These are phyloP conservation scores for Brotula barbata DNA, from an alignment of 2,797 vertebrate genomes.

Conservation along the genomic window DNA sequence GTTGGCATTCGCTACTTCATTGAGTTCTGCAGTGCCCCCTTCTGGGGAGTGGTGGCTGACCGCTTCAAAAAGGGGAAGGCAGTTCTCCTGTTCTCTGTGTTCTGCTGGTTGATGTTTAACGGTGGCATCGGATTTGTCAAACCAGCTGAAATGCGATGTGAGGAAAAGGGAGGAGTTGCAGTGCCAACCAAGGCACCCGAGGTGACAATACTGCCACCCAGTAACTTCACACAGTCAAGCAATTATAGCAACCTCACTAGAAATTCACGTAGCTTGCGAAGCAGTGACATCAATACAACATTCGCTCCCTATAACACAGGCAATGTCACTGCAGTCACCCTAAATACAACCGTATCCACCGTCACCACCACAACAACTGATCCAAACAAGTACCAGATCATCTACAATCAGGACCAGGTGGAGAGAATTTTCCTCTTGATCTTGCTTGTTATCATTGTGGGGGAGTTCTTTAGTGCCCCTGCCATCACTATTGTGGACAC, in stretches of 20 bases:
- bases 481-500: constrained; percentile 98
- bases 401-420: constrained; percentile 85
- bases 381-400: constrained; percentile 68
- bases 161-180: constrained; percentile 56
- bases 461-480: constrained; percentile 97
- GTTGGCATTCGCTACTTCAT: constrained; percentile 98
- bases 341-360: constrained; percentile 16
- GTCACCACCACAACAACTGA: constrained; percentile 31
- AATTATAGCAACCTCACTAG: constrained; percentile 42
- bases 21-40: constrained; percentile 98
- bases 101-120: constrained; percentile 97
- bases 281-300: constrained; percentile 17
- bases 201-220: not conserved
- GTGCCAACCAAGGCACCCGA: not conserved
- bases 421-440: constrained; percentile 93
- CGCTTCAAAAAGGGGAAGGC: constrained; percentile 92
- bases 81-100: constrained; percentile 91
- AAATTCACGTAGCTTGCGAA: constrained; percentile 38
- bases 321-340: not conserved
- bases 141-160: constrained; percentile 87
- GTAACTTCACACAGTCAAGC: constrained; percentile 68
- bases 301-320: not conserved
- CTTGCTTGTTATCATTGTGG: constrained; percentile 91
- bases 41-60: constrained; percentile 97
- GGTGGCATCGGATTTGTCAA: constrained; percentile 92